phyloP scores from a whole-genome alignment of 2,797 vertebrate genomes.

The Pampus argenteus region DNA sequence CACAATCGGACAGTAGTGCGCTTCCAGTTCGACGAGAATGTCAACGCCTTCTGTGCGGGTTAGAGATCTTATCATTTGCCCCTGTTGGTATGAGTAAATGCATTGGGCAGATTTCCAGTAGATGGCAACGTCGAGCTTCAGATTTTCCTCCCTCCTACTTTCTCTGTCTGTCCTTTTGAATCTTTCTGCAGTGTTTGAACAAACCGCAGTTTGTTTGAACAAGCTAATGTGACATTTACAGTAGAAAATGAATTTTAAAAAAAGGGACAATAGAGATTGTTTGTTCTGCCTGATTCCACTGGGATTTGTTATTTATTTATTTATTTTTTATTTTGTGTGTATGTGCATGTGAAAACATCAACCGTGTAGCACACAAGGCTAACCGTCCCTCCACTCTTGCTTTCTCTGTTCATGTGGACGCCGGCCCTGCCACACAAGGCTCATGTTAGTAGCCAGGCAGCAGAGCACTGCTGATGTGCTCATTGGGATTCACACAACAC shows the following conservation, averaged over 20 bases:
- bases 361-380: not conserved
- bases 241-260: conserved; percentile 44
- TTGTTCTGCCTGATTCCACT: conserved; percentile 6
- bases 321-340: conserved; percentile 9
- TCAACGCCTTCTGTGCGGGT: conserved; percentile 99
- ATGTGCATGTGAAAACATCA: not conserved
- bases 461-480: conserved; percentile 26
- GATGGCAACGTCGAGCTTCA: conserved; percentile 53
- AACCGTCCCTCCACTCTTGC: conserved; percentile 4
- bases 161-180: conserved; percentile 5
- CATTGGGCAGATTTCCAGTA: too few relatives aligned
- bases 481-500: conserved; percentile 36
- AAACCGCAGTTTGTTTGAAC: conserved; percentile 26
- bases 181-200: conserved; percentile 30
- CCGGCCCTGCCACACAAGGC: conserved; percentile 5
- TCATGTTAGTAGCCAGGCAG: conserved; percentile 17
- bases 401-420: conserved; percentile 27
- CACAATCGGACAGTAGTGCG: conserved; percentile 94
- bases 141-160: not conserved
- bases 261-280: conserved; percentile 7
- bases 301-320: not conserved
- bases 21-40: conserved; percentile 98
- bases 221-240: conserved; percentile 42
- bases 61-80: conserved; percentile 22
- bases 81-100: not conserved